Evolutionary conservation across 2,888 invertebrate genomes (phyloP), one percentile per base, ranked within the genome.

Genomic region (Protonemura montana): DNA sequence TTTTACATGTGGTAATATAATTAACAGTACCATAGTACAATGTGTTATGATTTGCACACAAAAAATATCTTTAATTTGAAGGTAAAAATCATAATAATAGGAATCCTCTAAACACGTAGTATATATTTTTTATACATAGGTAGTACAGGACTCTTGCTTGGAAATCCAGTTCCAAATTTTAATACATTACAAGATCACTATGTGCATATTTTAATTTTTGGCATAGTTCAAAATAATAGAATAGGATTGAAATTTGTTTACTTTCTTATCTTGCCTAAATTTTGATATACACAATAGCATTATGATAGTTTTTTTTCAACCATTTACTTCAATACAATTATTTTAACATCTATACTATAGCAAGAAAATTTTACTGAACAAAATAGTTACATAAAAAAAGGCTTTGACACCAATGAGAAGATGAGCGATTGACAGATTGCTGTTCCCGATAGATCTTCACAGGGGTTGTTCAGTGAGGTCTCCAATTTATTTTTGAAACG

Each of bases 131-230:
- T 59, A 59, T 59, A 59, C 59, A 59, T 59, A 59, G 59, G 59
- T 59, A 59, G 35, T 35, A 59, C 2, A 59, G 59, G 59, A 59
- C 59, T 59, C 59, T 59, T 13, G 21, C 59, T 59, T 59, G 13
- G 59, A 59, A 59, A 59, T 59, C 59, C 59, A 59, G 59, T 59
- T 59, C 59, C 59, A 59, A 59, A 59, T 59, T 59, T 59, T 59
- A 59, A 59, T 13, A 59, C 21, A 59, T 59, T 2, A 21, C 2
- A 59, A 59, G 59, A 59, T 21, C 21, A 59, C 13, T 21, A 59
- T 59, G 59, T 59, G 59, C 59, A 59, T 59, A 59, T 59, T 59
- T 59, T 59, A 3, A 59, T 59, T 59, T 59, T 59, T 59, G 59
- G 59, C 59, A 7, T 59, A 59, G 59, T 59, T 59, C 7, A 59